Evolutionary conservation across 2,888 invertebrate genomes (phyloP), one percentile per base, ranked within the genome.

Genomic region (Cyaniris semiargus): DNA sequence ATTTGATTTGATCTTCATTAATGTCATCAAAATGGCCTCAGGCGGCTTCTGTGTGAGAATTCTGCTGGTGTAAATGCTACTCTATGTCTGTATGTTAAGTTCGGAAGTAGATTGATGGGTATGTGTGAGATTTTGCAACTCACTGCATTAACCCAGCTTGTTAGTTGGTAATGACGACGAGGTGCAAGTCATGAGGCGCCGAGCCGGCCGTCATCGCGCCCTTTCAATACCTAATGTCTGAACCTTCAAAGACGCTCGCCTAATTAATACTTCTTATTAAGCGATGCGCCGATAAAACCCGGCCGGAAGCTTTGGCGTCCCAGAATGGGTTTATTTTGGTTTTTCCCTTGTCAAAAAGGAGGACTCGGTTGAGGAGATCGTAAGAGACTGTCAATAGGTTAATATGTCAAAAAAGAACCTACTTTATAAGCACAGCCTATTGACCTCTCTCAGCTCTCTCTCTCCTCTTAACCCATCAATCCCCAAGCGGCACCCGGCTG

Each of bases 71-170:
- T 48, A 86, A 84, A 83, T 79, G 86, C 82, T 76, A 79, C 83
- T 84, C 84, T 87, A 79, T 76, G 81, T 70, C 76, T 78, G 75
- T 60, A 81, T 77, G 77, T 82, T 85, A 83, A 83, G 86, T 82
- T 81, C 82, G 82, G 81, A 84, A 84, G 86, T 80, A 82, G 80
- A 80, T 34, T 76, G 71, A 58, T 72, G 53, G 34, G 21, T 56
- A 76, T 71, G 44, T 78, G 71, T 83, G 81, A 82, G 84, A 85
- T 90, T 94, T 92, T 91, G 93, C 94, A 92, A 94, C 86, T 94
- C 94, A 94, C 89, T 92, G 93, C 92, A 93, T 93, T 93, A 93
- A 90, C 92, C 86, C 82, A 89, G 92, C 94, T 94, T 93, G 94
- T 94, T 94, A 94, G 93, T 90, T 88, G 82, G 84, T 93, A 93